Base-by-base conservation (phyloP, 1,140 invertebrate species). In the Apis cerana region DNA sequence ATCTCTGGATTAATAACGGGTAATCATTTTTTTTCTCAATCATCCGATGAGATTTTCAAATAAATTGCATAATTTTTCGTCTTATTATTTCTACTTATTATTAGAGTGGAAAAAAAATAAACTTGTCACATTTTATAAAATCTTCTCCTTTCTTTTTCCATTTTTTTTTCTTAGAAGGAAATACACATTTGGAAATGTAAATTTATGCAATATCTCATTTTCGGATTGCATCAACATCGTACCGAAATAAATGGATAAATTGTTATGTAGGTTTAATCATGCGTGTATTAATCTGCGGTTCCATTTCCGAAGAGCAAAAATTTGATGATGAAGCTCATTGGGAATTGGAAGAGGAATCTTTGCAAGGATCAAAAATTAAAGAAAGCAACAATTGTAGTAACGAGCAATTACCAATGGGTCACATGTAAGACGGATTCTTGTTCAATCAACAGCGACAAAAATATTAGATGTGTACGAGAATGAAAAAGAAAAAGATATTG, bases 1-100 rank as follows among this genome's bases (percentile, higher is more conserved):
- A 94, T 96, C 75, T 96, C 96, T n/a, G 98, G 98, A 68, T 90
- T 96, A 83, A 83, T 98, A 76, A 97, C 97, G 93, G 98, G 98
- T 98, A 94, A 92, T 54, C 11, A 11, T 59, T 70, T 64, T 43
- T 87, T 15, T 56, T 54, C 5, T 43, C 33, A n/a, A 52, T 50
- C 15, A 17, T 21, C 1, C 69, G 7, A 1, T 15, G n/a, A 68
- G 13, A 50, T 48, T 48, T 70, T 17, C 19, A 13, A 15, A n/a
- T 12, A 67, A 13, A 67, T 67, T 67, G n/a, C 64, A 33, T 9
- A 19, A 43, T 23, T 65, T 8, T 33, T 43, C 27, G 1, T 27
- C 17, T n/a, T n/a, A n/a, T n/a, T 8, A 9, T 17, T 33, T 17
- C 19, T 33, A 2, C 17, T 64, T 27, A 64, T 33, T 64, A 19